Conservation (phyloP, 1,140 invertebrate genomes). For the Bicyclus anynana region DNA sequence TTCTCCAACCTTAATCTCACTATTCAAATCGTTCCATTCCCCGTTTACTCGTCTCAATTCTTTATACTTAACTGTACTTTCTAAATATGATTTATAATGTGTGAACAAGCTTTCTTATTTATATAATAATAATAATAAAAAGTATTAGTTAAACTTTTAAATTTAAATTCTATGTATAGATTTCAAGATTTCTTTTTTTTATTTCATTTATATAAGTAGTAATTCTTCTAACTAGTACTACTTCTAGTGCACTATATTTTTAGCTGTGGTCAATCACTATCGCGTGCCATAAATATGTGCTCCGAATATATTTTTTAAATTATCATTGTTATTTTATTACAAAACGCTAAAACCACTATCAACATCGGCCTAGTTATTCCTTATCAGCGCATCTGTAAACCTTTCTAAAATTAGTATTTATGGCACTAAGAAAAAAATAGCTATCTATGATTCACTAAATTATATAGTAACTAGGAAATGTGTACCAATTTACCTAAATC, state of each 20-base stretch:
- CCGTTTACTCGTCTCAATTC: constrained; percentile 43
- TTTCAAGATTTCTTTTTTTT: constrained; percentile 70
- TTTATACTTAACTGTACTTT: constrained; percentile 60
- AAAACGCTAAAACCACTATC: constrained; percentile 23
- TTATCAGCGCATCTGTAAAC: constrained; percentile 17
- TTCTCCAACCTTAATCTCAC: constrained; percentile 31
- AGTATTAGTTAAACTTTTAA: constrained; percentile 75
- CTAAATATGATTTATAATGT: constrained; percentile 75
- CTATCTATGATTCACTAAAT: constrained; percentile 17
- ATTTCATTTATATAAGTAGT: constrained; percentile 67
- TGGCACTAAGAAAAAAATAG: constrained; percentile 25
- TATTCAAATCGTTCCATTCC: constrained; percentile 44
- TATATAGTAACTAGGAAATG: neutral
- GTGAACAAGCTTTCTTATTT: constrained; percentile 75
- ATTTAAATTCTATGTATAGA: constrained; percentile 75
- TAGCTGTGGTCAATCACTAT: constrained; percentile 73
- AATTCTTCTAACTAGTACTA: constrained; percentile 74
- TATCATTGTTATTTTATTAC: constrained; percentile 21
- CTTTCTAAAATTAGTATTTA: constrained; percentile 29
- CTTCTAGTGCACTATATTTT: constrained; percentile 69
- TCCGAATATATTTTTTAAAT: constrained; percentile 31
- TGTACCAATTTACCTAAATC: constrained; percentile 14
- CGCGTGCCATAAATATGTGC: constrained; percentile 45
- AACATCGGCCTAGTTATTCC: constrained; percentile 13
- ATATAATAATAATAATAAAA: constrained; percentile 65